These are phyloP conservation scores for Hypanus sabinus DNA, from an alignment of 2,113 vertebrate genomes.

Conservation along the genomic window DNA sequence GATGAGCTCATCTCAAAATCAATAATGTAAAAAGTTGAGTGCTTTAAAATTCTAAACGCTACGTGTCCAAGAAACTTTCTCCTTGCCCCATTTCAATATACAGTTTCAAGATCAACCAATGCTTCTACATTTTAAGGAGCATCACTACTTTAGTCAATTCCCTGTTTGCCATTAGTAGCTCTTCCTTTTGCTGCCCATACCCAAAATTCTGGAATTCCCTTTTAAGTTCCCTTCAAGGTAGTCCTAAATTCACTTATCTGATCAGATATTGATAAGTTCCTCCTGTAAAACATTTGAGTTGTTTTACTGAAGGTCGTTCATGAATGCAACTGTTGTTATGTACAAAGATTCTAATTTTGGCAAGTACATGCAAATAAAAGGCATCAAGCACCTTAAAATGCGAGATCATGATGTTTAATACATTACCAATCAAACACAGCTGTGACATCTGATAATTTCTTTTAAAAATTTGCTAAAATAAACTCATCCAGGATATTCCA, in stretches of 20 bases:
- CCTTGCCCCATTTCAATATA: not conserved
- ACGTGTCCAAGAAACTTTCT: not conserved
- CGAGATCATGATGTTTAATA: too few species aligned
- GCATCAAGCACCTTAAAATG: not conserved
- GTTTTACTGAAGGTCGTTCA: not conserved
- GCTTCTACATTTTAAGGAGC: not conserved
- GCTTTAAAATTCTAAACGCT: conserved; percentile 1
- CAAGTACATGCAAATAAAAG: not conserved
- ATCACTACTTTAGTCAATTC: not conserved
- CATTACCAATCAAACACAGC: not conserved
- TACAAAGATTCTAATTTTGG: not conserved
- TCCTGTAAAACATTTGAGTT: not conserved
- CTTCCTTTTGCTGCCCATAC: not conserved
- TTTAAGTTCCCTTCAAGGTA: not conserved
- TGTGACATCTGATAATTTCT: not conserved
- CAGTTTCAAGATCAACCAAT: not conserved
- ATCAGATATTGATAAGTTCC: not conserved
- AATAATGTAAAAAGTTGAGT: conserved; percentile 7
- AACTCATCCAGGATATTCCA: not conserved
- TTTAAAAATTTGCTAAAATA: not conserved
- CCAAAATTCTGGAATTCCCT: not conserved
- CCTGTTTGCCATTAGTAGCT: not conserved
- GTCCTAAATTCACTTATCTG: not conserved
- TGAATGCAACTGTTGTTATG: not conserved
- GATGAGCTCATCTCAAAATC: conserved; percentile 35